Conservation (phyloP, 2,888 invertebrate species). For the Caenorhabditis virilis region DNA sequence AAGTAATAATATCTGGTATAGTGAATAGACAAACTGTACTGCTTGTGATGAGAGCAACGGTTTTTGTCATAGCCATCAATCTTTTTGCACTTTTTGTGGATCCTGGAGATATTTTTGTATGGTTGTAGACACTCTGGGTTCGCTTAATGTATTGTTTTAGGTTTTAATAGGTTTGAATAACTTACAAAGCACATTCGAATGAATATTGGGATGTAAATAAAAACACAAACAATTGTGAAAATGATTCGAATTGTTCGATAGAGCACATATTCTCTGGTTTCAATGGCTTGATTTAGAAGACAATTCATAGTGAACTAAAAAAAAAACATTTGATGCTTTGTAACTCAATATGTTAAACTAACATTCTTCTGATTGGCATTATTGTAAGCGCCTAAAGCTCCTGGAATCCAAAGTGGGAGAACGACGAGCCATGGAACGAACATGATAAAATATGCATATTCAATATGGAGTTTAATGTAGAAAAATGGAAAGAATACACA, state of each 20-base stretch:
- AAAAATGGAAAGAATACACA: constrained; percentile 46
- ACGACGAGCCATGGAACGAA: constrained; percentile 33
- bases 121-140: constrained; percentile 30
- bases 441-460: constrained; percentile 36
- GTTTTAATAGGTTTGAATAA: not conserved
- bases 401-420: constrained; percentile 33
- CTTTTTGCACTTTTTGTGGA: constrained; percentile 18
- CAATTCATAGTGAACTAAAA: constrained; percentile 43
- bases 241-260: constrained; percentile 38
- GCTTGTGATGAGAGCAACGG: constrained; percentile 40
- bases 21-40: constrained; percentile 44
- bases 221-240: constrained; percentile 27
- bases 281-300: constrained; percentile 31
- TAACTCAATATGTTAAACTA: constrained; percentile 3
- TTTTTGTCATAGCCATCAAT: constrained; percentile 37
- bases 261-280: constrained; percentile 20
- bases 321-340: constrained; percentile 3
- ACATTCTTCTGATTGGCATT: constrained; percentile 10
- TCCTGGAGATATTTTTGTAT: constrained; percentile 23
- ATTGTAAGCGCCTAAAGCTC: constrained; percentile 11
- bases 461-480: constrained; percentile 39
- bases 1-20: constrained; percentile 38
- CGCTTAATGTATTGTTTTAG: constrained; percentile 6
- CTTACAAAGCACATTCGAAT: constrained; percentile 41
- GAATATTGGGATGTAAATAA: constrained; percentile 42